phyloP scores from a whole-genome alignment of 2,113 vertebrate genomes.

The Setophaga petechia region DNA sequence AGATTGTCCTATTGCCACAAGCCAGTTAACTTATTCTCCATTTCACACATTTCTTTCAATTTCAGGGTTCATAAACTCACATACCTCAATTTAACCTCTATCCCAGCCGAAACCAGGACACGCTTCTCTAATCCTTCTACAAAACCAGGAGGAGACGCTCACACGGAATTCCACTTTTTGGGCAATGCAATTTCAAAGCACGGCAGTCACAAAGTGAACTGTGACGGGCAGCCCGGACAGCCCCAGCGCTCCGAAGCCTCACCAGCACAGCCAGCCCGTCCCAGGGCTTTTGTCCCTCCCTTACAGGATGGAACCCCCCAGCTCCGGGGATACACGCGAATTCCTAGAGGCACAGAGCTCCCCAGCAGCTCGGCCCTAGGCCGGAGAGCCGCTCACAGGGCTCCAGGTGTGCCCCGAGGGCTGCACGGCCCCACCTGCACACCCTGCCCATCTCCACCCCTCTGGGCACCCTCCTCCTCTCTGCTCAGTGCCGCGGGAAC shows the following conservation, averaged over 20 bases:
- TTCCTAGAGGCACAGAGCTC: background rate
- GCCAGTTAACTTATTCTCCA: background rate
- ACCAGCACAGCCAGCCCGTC: background rate
- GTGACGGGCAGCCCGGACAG: background rate
- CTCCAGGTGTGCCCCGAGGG: background rate
- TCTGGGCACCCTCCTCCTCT: background rate
- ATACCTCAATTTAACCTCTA: background rate
- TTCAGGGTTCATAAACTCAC: background rate
- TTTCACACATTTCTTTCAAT: background rate
- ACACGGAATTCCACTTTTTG: background rate
- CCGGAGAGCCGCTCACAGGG: background rate
- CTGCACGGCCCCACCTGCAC: background rate
- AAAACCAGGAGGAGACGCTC: background rate
- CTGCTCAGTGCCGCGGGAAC: background rate
- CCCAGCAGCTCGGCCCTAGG: background rate
- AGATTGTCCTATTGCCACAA: background rate
- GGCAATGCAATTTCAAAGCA: background rate
- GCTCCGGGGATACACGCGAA: fast-evolving
- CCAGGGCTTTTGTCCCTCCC: background rate
- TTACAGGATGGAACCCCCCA: fast-evolving
- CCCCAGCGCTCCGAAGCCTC: background rate
- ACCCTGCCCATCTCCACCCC: background rate
- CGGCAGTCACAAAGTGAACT: background rate
- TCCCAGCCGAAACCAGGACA: background rate
- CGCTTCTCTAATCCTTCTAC: fast-evolving